phyloP scores from a whole-genome alignment of 2,888 invertebrate genomes.

The Uloborus plumipes region DNA sequence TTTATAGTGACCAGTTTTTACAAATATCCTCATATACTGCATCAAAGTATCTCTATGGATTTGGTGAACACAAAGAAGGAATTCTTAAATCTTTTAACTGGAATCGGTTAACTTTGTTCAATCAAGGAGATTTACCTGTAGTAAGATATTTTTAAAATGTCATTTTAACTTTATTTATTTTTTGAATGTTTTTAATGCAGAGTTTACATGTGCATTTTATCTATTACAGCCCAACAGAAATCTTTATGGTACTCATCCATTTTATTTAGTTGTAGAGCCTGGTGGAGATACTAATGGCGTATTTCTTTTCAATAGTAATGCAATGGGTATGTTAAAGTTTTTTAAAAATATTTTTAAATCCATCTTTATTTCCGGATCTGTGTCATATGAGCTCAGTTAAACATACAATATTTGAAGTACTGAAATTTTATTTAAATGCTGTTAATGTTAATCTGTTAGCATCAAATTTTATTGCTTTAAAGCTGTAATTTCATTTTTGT shows the following conservation, averaged over 20 bases:
- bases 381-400: no score
- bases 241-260: slow-evolving; percentile 86
- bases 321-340: slow-evolving; percentile 79
- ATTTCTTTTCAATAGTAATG: slow-evolving; percentile 85
- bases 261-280: slow-evolving; percentile 82
- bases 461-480: no score
- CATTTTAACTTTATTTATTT: neutral
- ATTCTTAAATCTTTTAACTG: slow-evolving; percentile 39
- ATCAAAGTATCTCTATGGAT: slow-evolving; percentile 38
- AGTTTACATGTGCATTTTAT: neutral
- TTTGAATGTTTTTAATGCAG: neutral
- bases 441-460: no score
- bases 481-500: no score
- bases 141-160: slow-evolving; percentile 21
- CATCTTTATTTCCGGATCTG: no score
- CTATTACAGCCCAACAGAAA: slow-evolving; percentile 69
- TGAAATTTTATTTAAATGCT: no score
- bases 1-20: slow-evolving; percentile 52
- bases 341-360: no score
- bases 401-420: no score
- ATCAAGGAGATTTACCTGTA: slow-evolving; percentile 52
- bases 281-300: slow-evolving; percentile 80
- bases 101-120: slow-evolving; percentile 44
- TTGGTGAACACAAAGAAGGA: slow-evolving; percentile 51
- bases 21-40: slow-evolving; percentile 37